Evolutionary conservation across 2,113 vertebrate species (phyloP).

Genomic region (Nannobrachium achirus): DNA sequence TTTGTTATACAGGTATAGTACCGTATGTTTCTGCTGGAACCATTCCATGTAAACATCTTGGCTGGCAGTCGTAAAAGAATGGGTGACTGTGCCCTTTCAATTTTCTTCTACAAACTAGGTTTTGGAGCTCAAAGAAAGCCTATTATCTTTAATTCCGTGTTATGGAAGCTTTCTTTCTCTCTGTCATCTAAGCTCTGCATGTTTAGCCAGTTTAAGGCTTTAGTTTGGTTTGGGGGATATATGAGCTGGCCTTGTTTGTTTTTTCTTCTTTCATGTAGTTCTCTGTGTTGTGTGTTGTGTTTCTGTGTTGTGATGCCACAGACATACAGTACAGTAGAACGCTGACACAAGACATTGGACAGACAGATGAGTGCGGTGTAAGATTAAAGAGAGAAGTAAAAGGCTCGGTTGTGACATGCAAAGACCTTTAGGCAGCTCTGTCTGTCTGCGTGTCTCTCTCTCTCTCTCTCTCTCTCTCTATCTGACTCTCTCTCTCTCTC

Average conservation of each 20-base stretch:
- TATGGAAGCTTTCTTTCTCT: not conserved
- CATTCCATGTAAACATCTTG: not conserved
- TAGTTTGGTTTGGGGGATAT: not conserved
- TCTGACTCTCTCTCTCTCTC: constrained; percentile 2
- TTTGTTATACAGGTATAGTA: too few relatives aligned
- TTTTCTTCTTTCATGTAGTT: constrained; percentile 1
- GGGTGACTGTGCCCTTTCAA: not conserved
- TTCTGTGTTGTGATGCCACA: constrained; percentile 10
- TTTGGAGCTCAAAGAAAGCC: constrained; percentile 5
- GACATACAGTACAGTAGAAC: not conserved
- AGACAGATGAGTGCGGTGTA: not conserved
- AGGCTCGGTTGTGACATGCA: constrained; percentile 42
- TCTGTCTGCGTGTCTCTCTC: too few relatives aligned
- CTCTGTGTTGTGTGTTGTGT: not conserved
- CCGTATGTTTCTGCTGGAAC: not conserved
- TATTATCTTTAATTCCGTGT: constrained; percentile 2
- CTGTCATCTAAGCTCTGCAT: constrained; percentile 8
- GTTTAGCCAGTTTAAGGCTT: constrained; percentile 4
- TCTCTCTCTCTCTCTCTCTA: constrained; percentile 1
- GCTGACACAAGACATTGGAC: constrained; percentile 22
- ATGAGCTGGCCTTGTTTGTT: constrained; percentile 18
- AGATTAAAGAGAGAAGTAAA: not conserved
- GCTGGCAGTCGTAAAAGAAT: not conserved
- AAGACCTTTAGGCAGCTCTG: constrained; percentile 13
- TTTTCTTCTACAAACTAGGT: constrained; percentile 3